These are phyloP conservation scores for Mya arenaria DNA, from an alignment of 1,140 invertebrate genomes.

Conservation along the genomic window DNA sequence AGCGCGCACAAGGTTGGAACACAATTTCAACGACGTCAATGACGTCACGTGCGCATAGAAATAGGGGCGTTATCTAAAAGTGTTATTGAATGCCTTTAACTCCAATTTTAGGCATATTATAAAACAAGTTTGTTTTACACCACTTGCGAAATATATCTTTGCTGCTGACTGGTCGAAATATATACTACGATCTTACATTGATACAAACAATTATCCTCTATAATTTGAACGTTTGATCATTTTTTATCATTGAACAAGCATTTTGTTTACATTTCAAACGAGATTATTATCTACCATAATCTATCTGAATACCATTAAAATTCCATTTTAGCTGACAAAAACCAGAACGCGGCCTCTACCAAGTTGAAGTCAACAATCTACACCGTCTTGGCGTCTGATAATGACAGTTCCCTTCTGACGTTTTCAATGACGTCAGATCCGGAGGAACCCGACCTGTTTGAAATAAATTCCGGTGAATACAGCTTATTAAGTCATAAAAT, in stretches of 20 bases:
- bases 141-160: no score
- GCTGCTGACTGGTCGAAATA: no score
- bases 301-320: background rate
- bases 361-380: background rate
- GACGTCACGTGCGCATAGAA: background rate
- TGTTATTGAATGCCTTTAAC: no score
- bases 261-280: no score
- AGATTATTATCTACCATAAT: background rate
- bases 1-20: background rate
- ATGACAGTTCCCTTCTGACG: slow-evolving; percentile 11
- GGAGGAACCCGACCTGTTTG: slow-evolving; percentile 12
- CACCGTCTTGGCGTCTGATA: slow-evolving; percentile 6
- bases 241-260: background rate
- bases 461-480: slow-evolving; percentile 8
- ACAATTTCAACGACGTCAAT: background rate
- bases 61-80: no score
- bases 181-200: no score
- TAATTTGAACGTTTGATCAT: background rate
- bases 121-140: no score
- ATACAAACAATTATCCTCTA: background rate
- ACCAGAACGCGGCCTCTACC: background rate
- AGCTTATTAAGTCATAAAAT: background rate
- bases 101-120: no score
- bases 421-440: slow-evolving; percentile 35
- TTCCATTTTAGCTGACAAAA: background rate